Percentiles rank a stretch among this genome's conserved stretches.
phyloP scores from a whole-genome alignment of 2,797 vertebrate species.

The Muraenolepis orangiensis region DNA sequence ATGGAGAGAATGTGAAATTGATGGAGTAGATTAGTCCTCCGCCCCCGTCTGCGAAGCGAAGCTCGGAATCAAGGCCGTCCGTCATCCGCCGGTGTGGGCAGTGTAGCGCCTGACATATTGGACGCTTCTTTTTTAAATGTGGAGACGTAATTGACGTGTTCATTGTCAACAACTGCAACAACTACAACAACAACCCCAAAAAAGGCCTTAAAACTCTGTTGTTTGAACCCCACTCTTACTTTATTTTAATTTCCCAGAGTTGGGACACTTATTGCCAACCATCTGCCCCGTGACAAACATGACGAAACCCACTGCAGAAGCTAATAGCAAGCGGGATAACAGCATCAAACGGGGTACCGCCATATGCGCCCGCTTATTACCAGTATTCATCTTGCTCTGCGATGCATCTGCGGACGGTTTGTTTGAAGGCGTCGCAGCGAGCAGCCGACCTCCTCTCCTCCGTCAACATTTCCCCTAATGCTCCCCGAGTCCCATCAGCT shows the following conservation, averaged over 20 bases:
- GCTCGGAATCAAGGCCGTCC: constrained; percentile 34
- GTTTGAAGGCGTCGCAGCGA: background rate
- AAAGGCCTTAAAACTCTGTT: background rate
- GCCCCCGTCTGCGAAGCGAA: constrained; percentile 16
- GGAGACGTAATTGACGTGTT: background rate
- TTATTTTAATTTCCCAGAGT: constrained; percentile 20
- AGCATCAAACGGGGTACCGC: constrained; percentile 50
- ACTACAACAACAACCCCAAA: background rate
- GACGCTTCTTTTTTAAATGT: no score
- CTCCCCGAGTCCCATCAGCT: background rate
- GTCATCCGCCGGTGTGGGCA: constrained; percentile 18
- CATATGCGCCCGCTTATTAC: constrained; percentile 56
- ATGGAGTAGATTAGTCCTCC: constrained; percentile 14
- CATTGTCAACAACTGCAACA: background rate
- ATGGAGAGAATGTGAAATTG: constrained; percentile 3
- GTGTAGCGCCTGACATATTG: background rate
- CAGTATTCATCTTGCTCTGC: constrained; percentile 40
- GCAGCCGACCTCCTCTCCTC: background rate
- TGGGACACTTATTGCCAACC: constrained; percentile 56
- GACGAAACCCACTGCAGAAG: constrained; percentile 51
- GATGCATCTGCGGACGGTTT: constrained; percentile 15
- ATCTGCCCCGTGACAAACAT: constrained; percentile 49
- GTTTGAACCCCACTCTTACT: background rate
- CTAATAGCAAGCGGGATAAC: constrained; percentile 44
- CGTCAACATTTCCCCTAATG: background rate